Base-by-base conservation (phyloP, 2,113 vertebrate species). In the Ciconia stormi region DNA sequence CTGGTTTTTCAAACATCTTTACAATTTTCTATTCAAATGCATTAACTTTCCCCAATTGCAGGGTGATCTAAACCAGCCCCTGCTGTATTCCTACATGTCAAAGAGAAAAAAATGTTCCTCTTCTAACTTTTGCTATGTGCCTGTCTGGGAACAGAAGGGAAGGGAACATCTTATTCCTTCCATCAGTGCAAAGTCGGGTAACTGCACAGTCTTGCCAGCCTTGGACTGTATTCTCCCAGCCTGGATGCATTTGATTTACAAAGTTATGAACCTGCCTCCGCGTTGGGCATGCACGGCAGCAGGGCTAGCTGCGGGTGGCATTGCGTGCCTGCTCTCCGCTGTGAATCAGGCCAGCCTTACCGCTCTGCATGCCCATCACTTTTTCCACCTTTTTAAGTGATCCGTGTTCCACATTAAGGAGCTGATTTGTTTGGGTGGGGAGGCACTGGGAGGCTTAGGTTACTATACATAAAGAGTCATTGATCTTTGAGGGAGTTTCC, bases 401-500 rank as follows among this genome's bases (percentile, higher is more conserved):
- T 91, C 91, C 71, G 79, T 61, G 56, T 94, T 96, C 89, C 87
- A 89, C 83, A 96, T 95, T 96, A 95, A 97, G 94, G 32, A 87
- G 66, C 13, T 0, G n/a, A 89, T 89, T 89, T 83, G 77, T 89
- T 89, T 95, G 95, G 94, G 97, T 74, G 94, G 96, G 88, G 89
- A 89, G 58, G 78, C 71, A 77, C 78, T 30, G 40, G 65, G 62
- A 96, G 91, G 88, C 70, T 96, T 89, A 2, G 10, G 89, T 96
- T 95, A 78, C 95, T 81, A 72, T 82, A 74, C 58, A 97, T 94
- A 97, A 97, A 95, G 96, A 87, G 73, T 66, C 90, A 94, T 97
- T 98, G 97, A 97, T 94, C 92, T 96, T 87, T 34, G 69, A 93
- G 93, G 95, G 95, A 95, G 93, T 91, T 93, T 42, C 80, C 50